Percentiles rank a stretch among this genome's conserved stretches.
Evolutionary conservation across 2,888 invertebrate genomes (phyloP).

Genomic region (Caenorhabditis becei): DNA sequence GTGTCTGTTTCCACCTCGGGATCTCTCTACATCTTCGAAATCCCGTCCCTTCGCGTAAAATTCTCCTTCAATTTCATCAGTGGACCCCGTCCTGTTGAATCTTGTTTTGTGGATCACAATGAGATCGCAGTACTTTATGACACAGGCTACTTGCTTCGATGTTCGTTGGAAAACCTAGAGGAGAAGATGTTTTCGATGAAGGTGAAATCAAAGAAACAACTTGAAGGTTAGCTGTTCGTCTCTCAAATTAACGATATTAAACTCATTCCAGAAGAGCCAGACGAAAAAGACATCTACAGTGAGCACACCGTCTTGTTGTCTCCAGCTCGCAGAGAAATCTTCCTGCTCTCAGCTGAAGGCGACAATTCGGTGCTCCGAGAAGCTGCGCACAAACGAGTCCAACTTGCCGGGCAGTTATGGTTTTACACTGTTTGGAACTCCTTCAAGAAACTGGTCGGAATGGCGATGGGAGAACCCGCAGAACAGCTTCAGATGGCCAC

Average conservation of each 20-base stretch:
- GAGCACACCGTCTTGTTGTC: conserved; percentile 61
- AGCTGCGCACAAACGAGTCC: conserved; percentile 65
- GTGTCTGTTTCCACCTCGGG: conserved; percentile 64
- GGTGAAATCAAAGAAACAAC: conserved; percentile 24
- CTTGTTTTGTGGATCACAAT: conserved; percentile 64
- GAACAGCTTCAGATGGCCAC: conserved; percentile 70
- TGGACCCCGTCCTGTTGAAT: conserved; percentile 63
- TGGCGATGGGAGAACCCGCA: conserved; percentile 73
- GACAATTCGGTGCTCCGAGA: conserved; percentile 62
- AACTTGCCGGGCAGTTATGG: conserved; percentile 65
- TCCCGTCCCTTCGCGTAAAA: conserved; percentile 52
- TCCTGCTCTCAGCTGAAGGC: conserved; percentile 64
- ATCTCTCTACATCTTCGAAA: conserved; percentile 63
- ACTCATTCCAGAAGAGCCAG: conserved; percentile 12
- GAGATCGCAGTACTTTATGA: conserved; percentile 69
- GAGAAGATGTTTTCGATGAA: conserved; percentile 61
- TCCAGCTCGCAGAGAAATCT: conserved; percentile 66
- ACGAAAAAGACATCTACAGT: conserved; percentile 53
- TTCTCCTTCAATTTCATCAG: conserved; percentile 56
- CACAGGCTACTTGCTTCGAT: conserved; percentile 62
- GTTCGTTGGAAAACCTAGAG: conserved; percentile 52
- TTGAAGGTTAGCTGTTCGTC: conserved; percentile 16
- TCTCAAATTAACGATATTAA: too few relatives aligned
- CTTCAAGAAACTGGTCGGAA: conserved; percentile 69
- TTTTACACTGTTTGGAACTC: conserved; percentile 67